phyloP scores from a whole-genome alignment of 2,113 vertebrate genomes.

The Eulacestoma nigropectus region DNA sequence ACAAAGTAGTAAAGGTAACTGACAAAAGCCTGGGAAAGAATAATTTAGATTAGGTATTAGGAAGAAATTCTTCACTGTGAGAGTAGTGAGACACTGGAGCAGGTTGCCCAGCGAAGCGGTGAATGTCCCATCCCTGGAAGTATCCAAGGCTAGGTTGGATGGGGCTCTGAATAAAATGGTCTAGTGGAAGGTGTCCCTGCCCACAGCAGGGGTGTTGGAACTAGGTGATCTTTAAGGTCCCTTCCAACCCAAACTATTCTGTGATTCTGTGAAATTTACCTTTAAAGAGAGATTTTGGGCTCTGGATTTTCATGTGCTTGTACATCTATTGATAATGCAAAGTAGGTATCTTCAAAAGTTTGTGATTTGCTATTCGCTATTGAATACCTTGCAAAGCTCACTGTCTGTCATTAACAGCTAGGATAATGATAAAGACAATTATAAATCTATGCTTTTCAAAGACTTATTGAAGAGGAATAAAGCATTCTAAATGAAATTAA shows the following conservation, averaged over 20 bases:
- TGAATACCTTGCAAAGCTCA: not conserved
- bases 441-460: not conserved
- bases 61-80: not conserved
- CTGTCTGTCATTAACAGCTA: not conserved
- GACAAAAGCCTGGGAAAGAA: not conserved
- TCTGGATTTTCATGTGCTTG: not conserved
- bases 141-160: not conserved
- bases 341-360: not conserved
- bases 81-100: not conserved
- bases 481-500: not conserved
- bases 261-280: not conserved
- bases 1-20: not conserved
- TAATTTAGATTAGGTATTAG: not conserved
- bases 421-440: not conserved
- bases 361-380: not conserved
- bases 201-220: not conserved
- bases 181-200: not conserved
- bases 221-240: not conserved
- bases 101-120: not conserved
- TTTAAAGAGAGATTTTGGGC: not conserved
- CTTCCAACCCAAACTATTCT: not conserved
- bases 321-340: not conserved
- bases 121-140: not conserved
- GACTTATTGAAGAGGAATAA: not conserved
- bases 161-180: not conserved